Evolutionary conservation across 1,140 invertebrate genomes (phyloP).

Genomic region (Magallana ariakensis): DNA sequence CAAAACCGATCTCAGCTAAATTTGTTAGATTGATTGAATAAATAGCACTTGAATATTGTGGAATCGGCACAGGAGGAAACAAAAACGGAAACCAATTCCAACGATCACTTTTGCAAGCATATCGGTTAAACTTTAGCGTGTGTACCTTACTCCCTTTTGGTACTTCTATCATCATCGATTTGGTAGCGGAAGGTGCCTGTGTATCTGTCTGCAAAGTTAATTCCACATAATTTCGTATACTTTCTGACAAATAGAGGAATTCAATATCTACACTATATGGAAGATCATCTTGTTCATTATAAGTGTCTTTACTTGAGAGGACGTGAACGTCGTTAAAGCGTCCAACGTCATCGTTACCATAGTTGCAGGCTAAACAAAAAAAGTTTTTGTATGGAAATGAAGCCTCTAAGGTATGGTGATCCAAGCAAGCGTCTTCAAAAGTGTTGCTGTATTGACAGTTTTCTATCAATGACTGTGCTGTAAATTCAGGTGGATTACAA

Average conservation of each 20-base stretch:
- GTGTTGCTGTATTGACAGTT: not conserved
- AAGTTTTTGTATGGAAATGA: not conserved
- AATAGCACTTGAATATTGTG: not conserved
- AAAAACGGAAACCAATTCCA: too few relatives aligned
- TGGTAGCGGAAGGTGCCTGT: too few relatives aligned
- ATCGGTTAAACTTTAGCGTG: too few relatives aligned
- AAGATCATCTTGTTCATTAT: too few relatives aligned
- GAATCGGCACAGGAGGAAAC: not conserved
- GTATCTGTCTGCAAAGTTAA: too few relatives aligned
- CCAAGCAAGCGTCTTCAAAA: not conserved
- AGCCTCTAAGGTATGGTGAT: not conserved
- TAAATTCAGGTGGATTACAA: not conserved
- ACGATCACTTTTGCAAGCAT: too few relatives aligned
- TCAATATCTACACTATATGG: too few relatives aligned
- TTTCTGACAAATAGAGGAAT: too few relatives aligned
- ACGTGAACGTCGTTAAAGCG: not conserved
- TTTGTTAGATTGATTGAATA: not conserved
- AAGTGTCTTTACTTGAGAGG: too few relatives aligned
- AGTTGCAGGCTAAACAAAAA: constrained; percentile 9
- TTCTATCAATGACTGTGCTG: not conserved
- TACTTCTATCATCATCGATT: too few relatives aligned
- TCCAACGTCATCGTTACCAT: not conserved
- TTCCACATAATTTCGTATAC: too few relatives aligned
- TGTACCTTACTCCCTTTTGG: too few relatives aligned
- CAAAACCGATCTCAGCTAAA: not conserved